Conservation (phyloP, 2,113 vertebrate species). For the Coracopsis vasa region DNA sequence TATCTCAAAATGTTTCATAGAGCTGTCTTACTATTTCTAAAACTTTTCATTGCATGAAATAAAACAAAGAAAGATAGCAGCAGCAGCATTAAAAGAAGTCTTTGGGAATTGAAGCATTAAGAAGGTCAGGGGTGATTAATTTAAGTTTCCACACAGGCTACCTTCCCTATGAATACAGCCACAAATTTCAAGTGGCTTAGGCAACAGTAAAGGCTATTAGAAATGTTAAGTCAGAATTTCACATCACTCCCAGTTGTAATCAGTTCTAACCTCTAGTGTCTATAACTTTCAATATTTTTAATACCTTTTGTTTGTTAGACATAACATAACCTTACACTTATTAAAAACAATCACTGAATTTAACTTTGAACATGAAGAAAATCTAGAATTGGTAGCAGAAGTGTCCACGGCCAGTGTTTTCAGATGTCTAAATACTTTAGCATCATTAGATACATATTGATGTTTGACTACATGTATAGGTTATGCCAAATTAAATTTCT, state of each 20-base stretch:
- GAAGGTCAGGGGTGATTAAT: neutral
- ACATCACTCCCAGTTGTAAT: accelerated
- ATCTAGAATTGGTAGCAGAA: neutral
- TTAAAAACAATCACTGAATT: neutral
- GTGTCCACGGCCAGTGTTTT: neutral
- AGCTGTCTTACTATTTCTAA: neutral
- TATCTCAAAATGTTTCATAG: neutral
- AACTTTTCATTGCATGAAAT: neutral
- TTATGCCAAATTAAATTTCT: neutral
- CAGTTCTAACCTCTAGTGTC: neutral
- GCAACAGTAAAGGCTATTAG: neutral
- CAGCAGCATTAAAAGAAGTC: neutral
- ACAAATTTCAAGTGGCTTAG: neutral
- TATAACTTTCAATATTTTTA: neutral
- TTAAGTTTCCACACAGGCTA: neutral
- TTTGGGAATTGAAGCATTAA: neutral
- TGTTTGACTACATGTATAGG: neutral
- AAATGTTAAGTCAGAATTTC: neutral
- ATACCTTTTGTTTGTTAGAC: neutral
- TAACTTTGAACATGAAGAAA: neutral
- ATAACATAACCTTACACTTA: neutral
- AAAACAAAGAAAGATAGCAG: neutral
- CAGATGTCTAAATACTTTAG: neutral
- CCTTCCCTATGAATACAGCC: neutral
- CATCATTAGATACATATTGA: neutral